phyloP scores from a whole-genome alignment of 2,113 vertebrate genomes.

The Silurus glanis region DNA sequence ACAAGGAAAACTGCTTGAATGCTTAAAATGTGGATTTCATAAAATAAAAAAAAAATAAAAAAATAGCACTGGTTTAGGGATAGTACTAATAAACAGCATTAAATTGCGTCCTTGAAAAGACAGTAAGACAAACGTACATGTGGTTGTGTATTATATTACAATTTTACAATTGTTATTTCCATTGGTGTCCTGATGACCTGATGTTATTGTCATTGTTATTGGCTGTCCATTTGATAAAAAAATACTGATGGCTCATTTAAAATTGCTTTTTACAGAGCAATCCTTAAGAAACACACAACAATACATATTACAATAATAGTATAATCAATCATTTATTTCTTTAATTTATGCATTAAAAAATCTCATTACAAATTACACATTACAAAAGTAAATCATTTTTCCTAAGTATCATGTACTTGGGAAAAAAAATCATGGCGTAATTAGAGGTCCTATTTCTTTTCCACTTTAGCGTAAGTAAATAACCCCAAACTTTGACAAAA shows the following conservation, averaged over 20 bases:
- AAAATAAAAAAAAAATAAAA: too few species aligned
- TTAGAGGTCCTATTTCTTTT: background rate
- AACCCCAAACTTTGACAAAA: background rate
- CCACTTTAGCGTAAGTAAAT: background rate
- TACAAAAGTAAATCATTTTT: background rate
- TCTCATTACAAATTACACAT: background rate
- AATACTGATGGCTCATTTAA: background rate
- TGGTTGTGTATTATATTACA: too few species aligned
- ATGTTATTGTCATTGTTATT: background rate
- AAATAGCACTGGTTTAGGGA: too few species aligned
- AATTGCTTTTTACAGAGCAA: background rate
- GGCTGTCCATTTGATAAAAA: background rate
- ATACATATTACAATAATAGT: background rate
- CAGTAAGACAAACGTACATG: too few species aligned
- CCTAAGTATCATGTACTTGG: background rate
- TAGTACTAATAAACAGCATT: too few species aligned
- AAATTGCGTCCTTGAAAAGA: too few species aligned
- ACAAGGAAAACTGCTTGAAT: background rate
- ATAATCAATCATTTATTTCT: background rate
- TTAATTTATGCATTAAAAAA: background rate
- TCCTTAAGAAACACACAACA: background rate
- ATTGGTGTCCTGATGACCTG: background rate
- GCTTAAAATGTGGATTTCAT: too few species aligned
- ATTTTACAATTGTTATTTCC: background rate
- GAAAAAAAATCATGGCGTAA: background rate